Evolutionary conservation across 2,113 vertebrate species (phyloP).

Genomic region (Oncorhynchus keta): DNA sequence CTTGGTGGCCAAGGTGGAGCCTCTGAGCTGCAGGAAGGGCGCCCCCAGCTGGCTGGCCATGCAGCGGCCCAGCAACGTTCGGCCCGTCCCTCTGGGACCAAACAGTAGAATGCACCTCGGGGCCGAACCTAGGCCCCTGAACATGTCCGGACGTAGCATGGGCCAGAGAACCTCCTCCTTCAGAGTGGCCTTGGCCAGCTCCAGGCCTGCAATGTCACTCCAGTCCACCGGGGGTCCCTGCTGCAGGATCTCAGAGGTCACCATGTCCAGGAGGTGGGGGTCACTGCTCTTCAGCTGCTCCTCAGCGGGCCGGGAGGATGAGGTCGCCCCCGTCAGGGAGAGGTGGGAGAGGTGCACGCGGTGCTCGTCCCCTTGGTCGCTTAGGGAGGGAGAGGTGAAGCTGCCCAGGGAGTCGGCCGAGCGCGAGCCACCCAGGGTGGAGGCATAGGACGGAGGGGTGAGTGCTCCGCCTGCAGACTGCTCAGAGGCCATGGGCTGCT

Average conservation of each 20-base stretch:
- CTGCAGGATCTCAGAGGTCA: constrained; percentile 92
- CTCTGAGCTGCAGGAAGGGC: constrained; percentile 88
- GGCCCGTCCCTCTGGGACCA: constrained; percentile 90
- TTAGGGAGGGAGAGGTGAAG: constrained; percentile 87
- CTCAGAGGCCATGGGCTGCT: constrained; percentile 87
- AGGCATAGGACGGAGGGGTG: constrained; percentile 87
- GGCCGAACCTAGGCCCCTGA: constrained; percentile 80
- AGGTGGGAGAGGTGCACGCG: constrained; percentile 88
- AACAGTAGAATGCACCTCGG: constrained; percentile 89
- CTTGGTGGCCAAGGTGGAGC: constrained; percentile 88
- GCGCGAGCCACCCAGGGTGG: constrained; percentile 81
- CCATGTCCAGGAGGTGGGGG: constrained; percentile 92
- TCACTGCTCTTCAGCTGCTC: constrained; percentile 93
- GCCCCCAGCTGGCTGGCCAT: constrained; percentile 93
- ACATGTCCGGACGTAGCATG: constrained; percentile 91
- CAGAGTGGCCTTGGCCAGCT: constrained; percentile 88
- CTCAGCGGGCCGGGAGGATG: constrained; percentile 88
- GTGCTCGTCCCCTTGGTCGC: constrained; percentile 86
- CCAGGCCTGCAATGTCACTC: constrained; percentile 92
- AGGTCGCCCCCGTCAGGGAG: constrained; percentile 83
- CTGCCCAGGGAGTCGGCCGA: constrained; percentile 86
- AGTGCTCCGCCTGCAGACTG: constrained; percentile 83
- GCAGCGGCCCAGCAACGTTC: constrained; percentile 90
- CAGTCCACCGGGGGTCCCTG: constrained; percentile 90
- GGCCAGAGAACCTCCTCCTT: constrained; percentile 97